Base-by-base conservation (phyloP, 1,140 invertebrate species). In the Ceratosolen solmsi region DNA sequence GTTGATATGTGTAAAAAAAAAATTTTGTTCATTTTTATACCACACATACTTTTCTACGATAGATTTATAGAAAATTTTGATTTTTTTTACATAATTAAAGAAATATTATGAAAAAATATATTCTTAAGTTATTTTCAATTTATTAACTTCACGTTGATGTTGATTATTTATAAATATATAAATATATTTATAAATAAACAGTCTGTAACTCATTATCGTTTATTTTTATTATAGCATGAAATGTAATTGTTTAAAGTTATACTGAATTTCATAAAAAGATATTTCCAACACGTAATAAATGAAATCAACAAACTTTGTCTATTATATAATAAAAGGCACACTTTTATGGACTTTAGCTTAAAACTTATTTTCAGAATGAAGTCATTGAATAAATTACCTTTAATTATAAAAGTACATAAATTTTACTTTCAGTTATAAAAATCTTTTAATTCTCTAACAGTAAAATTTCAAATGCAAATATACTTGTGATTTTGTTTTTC, bases 261-360 rank as follows among this genome's bases (percentile, higher is more conserved):
- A 56, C 20, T 74, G 33, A n/a, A 22, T 30, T 56, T 17, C 38
- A 54, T 36, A 74, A 74, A 54, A 74, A 36, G 22, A 22, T 15
- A 41, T 22, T 15, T 30, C 33, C 13, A 65, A 11, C 4, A 20
- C 41, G 13, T 76, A 76, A 65, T n/a, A 76, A 63, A 63, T 15
- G n/a, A 49, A 38, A 46, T 76, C 9, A 17, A 38, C 13, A 65
- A 75, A 76, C 36, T 76, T 76, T 9, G 36, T 46, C 74, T 9
- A 65, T 49, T 25, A 65, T 63, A 65, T 13, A 76, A 58, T 65
- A 46, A 49, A 71, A 49, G 11, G 4, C 33, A 71, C 56, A 27
- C 22, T 60, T 60, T 54, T 41, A 76, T 41, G 11, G 15, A 33
- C 15, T 30, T 60, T 65, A 0, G 13, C 36, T 25, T 76, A 2